A percentile compares a stretch with the other conserved stretches of the same genome.
phyloP scores from a whole-genome alignment of 2,888 invertebrate species.

The Trilocha varians region DNA sequence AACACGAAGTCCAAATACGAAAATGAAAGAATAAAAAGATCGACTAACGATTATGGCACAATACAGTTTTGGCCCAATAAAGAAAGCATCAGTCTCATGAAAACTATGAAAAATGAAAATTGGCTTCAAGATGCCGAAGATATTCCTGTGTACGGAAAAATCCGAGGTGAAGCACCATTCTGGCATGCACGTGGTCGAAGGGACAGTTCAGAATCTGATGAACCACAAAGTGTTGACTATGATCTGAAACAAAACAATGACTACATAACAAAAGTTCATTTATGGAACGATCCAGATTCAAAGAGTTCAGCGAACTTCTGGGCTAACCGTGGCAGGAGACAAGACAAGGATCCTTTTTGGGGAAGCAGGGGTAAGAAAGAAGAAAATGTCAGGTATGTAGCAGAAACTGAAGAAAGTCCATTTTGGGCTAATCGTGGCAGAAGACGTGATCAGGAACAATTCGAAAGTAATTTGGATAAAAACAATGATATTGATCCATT shows the following conservation, averaged over 20 bases:
- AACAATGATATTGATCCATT: conserved; percentile 36
- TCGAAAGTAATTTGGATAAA: conserved; percentile 39
- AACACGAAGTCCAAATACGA: conserved; percentile 26
- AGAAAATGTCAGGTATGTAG: conserved; percentile 7
- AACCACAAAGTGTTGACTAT: conserved; percentile 2
- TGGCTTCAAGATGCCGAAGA: background rate
- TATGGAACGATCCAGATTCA: background rate
- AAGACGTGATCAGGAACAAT: conserved; percentile 36
- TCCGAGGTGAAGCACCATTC: conserved; percentile 29
- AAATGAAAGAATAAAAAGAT: conserved; percentile 40
- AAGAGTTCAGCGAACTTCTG: conserved; percentile 21
- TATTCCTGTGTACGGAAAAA: background rate
- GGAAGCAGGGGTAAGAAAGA: conserved; percentile 22
- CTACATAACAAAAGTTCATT: background rate
- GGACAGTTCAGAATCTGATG: conserved; percentile 33
- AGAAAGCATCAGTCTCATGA: conserved; percentile 29
- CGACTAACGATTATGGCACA: conserved; percentile 32
- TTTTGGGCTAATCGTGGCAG: conserved; percentile 47
- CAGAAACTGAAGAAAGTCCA: conserved; percentile 26
- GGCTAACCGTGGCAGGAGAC: conserved; percentile 34
- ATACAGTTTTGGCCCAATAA: conserved; percentile 37
- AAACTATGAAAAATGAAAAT: conserved; percentile 9
- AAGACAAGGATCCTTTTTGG: conserved; percentile 33
- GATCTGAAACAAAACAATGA: background rate
- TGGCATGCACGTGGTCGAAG: conserved; percentile 56